These are phyloP conservation scores for Myripristis jacobus DNA, from an alignment of 2,797 vertebrate genomes.

Conservation along the genomic window DNA sequence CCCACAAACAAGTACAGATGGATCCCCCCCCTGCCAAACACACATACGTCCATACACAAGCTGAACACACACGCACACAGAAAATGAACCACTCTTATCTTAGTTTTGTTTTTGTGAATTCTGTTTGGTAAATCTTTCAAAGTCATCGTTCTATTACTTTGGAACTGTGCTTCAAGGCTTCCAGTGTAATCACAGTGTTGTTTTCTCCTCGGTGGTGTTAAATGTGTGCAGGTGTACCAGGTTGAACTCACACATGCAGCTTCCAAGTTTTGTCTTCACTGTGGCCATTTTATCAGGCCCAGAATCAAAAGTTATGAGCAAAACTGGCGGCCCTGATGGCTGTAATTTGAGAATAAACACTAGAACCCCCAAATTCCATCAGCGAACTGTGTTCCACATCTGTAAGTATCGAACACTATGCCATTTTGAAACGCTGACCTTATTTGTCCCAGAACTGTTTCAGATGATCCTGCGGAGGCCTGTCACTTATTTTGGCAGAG, in stretches of 20 bases:
- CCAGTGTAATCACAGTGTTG: slow-evolving; percentile 34
- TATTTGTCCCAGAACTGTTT: too few relatives aligned
- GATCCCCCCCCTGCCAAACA: slow-evolving; percentile 17
- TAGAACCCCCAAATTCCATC: too few relatives aligned
- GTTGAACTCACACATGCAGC: slow-evolving; percentile 19
- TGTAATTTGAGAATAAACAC: too few relatives aligned
- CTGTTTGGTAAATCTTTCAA: slow-evolving; percentile 26
- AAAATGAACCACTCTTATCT: background rate
- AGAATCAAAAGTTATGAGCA: too few relatives aligned
- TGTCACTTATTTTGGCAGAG: too few relatives aligned
- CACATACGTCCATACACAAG: background rate
- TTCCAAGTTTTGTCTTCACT: background rate
- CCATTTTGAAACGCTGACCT: too few relatives aligned
- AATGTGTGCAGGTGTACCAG: background rate
- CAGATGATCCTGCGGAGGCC: too few relatives aligned
- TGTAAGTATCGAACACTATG: too few relatives aligned
- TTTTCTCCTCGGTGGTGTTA: slow-evolving; percentile 18
- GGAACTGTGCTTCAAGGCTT: slow-evolving; percentile 47
- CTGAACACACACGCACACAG: background rate
- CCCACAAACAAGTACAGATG: slow-evolving; percentile 35
- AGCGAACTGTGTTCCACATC: too few relatives aligned
- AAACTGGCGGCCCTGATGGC: too few relatives aligned
- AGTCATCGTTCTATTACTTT: slow-evolving; percentile 43
- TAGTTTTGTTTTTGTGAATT: slow-evolving; percentile 30
- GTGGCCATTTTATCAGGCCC: slow-evolving; percentile 15